These are phyloP conservation scores for Symphodus melops DNA, from an alignment of 2,113 vertebrate genomes.

Conservation along the genomic window DNA sequence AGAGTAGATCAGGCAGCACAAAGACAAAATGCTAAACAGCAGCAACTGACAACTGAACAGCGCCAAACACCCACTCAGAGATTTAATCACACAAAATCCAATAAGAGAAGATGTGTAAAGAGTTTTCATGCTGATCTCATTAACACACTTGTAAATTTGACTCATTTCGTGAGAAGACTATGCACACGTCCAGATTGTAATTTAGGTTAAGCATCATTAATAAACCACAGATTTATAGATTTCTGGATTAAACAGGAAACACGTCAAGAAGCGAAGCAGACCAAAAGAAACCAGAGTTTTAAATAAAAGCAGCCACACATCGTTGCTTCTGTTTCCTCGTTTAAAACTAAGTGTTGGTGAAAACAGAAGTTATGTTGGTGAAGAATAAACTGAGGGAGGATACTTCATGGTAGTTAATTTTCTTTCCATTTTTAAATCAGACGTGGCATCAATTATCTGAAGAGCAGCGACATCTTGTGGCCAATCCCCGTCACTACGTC, in stretches of 20 bases:
- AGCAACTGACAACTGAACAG: background rate
- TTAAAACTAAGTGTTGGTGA: background rate
- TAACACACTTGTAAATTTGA: background rate
- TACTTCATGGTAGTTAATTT: background rate
- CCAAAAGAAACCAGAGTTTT: background rate
- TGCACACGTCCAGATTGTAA: background rate
- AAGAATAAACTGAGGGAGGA: too few species aligned
- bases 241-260: conserved; percentile 7
- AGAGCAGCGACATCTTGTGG: background rate
- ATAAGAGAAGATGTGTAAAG: background rate
- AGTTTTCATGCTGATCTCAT: background rate
- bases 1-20: conserved; percentile 14
- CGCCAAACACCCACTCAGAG: background rate
- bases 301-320: background rate
- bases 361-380: background rate
- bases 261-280: background rate
- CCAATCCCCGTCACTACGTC: background rate
- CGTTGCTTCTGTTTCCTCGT: background rate
- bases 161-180: background rate
- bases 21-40: conserved; percentile 16
- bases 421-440: background rate
- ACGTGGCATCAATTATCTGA: background rate
- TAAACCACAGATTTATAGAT: background rate
- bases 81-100: background rate
- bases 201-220: background rate